Evolutionary conservation across 2,113 vertebrate genomes (phyloP).

Genomic region (Neolamprologus kungweensis): DNA sequence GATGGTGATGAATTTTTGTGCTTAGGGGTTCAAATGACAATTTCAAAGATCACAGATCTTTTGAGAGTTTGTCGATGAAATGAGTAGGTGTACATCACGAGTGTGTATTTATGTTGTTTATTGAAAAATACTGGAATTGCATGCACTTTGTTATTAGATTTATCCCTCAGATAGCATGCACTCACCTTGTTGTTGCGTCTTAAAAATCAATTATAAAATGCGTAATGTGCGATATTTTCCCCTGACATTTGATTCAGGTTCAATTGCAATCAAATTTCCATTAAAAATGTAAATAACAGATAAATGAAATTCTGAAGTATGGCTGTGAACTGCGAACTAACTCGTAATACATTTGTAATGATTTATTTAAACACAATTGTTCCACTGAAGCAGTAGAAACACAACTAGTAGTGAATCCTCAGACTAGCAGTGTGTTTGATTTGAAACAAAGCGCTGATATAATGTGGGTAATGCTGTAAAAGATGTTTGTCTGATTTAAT

Average conservation of each 20-base stretch:
- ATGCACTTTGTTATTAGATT: background rate
- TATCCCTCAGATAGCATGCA: background rate
- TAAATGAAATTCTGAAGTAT: background rate
- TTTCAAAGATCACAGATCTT: constrained; percentile 47
- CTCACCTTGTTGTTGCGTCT: background rate
- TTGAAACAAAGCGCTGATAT: background rate
- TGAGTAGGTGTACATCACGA: background rate
- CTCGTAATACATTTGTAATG: background rate
- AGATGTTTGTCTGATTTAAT: background rate
- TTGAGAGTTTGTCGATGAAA: constrained; percentile 12
- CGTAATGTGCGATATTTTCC: background rate
- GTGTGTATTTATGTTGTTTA: background rate
- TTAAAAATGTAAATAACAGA: background rate
- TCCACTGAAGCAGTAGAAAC: background rate
- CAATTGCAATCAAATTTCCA: background rate
- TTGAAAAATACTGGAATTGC: background rate
- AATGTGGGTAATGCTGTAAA: background rate
- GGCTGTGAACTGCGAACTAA: background rate
- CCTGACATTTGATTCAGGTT: background rate
- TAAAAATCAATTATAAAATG: background rate
- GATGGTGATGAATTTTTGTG: constrained; percentile 36
- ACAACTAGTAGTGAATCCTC: background rate
- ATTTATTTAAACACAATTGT: background rate
- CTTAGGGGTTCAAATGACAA: constrained; percentile 13
- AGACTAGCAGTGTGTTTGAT: background rate